Base-by-base conservation (phyloP, 1,140 invertebrate species). In the Zaprionus camerounensis region DNA sequence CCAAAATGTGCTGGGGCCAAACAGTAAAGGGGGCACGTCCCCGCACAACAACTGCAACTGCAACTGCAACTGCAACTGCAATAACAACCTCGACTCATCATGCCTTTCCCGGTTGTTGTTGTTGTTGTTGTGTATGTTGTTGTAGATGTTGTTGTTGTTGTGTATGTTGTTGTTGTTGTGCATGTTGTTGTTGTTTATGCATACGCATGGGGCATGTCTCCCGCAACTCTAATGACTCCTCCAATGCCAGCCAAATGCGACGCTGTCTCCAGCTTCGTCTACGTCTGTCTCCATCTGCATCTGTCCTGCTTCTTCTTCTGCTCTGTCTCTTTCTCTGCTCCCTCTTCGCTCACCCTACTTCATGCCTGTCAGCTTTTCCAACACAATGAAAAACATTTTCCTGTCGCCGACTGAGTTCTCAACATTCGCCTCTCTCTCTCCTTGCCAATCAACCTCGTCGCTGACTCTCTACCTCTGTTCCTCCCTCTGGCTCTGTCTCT, bases 151-250 rank as follows among this genome's bases (percentile, higher is more conserved):
- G 59, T 68, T 74, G 57, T 34, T 82, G 57, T 70, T 66, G 65
- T 36, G 24, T 26, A 26, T 80, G 61, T 41, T 59, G 58, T 67
- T 80, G 61, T 41, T 59, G 58, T 67, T 66, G 61, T n/a, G 2
- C 0, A 7, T 59, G 15, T 22, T 67, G 51, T 17, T 44, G 82
- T 77, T 85, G 82, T 68, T 81, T 78, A 82, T 87, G 84, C 84
- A 83, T 84, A 87, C 84, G 84, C 84, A 87, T 87, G 84, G 84
- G 84, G 84, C 84, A 87, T 87, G 84, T 87, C 84, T 87, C 84
- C 84, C 84, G 84, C 84, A 88, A 87, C 83, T 87, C 80, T 78
- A 78, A 82, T 81, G 84, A 87, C 77, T 88, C 66, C 77, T 88
- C 63, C 77, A 74, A 65, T 58, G 73, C 73, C 46, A 51, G 46